phyloP scores from a whole-genome alignment of 2,113 vertebrate genomes.

The Albula glossodonta region DNA sequence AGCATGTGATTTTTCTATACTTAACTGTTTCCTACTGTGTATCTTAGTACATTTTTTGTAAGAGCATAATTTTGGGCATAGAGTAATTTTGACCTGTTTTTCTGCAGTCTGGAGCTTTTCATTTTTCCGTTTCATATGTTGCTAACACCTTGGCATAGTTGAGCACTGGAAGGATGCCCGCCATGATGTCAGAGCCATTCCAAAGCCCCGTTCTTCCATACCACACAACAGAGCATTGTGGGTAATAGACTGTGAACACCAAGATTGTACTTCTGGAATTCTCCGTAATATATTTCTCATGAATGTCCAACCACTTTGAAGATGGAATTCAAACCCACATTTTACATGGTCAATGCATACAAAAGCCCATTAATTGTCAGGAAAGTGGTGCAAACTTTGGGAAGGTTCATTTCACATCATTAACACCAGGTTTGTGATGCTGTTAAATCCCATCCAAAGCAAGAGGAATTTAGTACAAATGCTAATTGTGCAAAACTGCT shows the following conservation, averaged over 20 bases:
- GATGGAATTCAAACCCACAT: too few relatives aligned
- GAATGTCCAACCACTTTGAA: neutral
- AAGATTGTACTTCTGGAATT: neutral
- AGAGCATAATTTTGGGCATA: slow-evolving; percentile 37
- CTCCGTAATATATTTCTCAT: slow-evolving; percentile 12
- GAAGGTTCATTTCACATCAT: slow-evolving; percentile 26
- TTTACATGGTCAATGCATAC: neutral
- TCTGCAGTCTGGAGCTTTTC: neutral
- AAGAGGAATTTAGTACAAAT: neutral
- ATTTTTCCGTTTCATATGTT: slow-evolving; percentile 33
- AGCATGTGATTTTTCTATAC: slow-evolving; percentile 43
- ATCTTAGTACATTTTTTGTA: slow-evolving; percentile 47
- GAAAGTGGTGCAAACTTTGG: slow-evolving; percentile 19
- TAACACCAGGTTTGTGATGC: slow-evolving; percentile 37
- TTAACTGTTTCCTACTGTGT: slow-evolving; percentile 51
- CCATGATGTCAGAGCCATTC: slow-evolving; percentile 40
- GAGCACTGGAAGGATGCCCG: slow-evolving; percentile 28
- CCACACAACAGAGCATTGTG: slow-evolving; percentile 24
- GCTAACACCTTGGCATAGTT: slow-evolving; percentile 8
- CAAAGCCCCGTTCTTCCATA: slow-evolving; percentile 18
- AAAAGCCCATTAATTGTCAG: neutral
- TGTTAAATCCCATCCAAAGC: slow-evolving; percentile 11
- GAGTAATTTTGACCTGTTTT: slow-evolving; percentile 30
- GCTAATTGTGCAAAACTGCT: neutral
- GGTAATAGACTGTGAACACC: slow-evolving; percentile 9